Evolutionary conservation across 2,888 invertebrate species (phyloP).

Genomic region (Drosophila macrospina): DNA sequence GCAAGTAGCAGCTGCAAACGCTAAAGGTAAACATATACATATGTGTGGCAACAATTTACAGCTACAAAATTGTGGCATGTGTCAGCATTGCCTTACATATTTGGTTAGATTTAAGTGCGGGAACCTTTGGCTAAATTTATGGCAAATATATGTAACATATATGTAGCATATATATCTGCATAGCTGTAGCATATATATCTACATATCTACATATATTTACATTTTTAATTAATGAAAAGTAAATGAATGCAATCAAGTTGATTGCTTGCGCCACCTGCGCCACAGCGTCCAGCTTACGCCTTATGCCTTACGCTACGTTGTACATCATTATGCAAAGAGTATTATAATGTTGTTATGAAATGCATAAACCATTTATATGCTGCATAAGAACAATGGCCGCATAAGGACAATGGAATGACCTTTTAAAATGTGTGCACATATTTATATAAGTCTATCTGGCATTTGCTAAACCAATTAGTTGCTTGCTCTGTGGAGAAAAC

Average conservation of each 20-base stretch:
- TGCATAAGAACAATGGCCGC: neutral
- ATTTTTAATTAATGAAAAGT: conserved; percentile 79
- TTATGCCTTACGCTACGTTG: conserved; percentile 9
- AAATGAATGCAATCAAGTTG: conserved; percentile 79
- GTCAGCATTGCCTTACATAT: conserved; percentile 24
- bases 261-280: conserved; percentile 55
- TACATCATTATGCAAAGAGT: conserved; percentile 42
- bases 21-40: conserved; percentile 35
- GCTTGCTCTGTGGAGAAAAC: neutral
- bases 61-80: conserved; percentile 15
- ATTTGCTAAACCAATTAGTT: conserved; percentile 2
- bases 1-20: conserved; percentile 26
- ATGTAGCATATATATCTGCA: neutral
- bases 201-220: conserved; percentile 5
- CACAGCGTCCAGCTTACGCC: neutral
- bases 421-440: neutral
- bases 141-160: conserved; percentile 19
- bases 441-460: neutral
- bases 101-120: conserved; percentile 60
- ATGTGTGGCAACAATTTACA: conserved; percentile 22
- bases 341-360: conserved; percentile 11
- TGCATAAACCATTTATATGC: conserved; percentile 9
- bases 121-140: conserved; percentile 37
- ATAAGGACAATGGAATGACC: too few species aligned
- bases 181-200: neutral